Base-by-base conservation (phyloP, 2,888 invertebrate species). In the Lymantria dispar region DNA sequence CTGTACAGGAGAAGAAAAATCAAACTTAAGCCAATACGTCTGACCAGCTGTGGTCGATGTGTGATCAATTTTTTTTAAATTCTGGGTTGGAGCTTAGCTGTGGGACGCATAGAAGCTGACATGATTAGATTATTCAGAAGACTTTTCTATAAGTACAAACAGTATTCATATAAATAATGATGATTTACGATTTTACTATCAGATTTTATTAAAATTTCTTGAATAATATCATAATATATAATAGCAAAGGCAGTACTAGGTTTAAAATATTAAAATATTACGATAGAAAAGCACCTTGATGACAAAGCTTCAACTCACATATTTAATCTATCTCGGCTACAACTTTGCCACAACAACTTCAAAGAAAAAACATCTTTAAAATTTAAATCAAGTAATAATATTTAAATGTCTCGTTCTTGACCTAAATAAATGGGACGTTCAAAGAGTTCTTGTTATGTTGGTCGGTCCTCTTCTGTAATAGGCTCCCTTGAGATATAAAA, bases 401-500 rank as follows among this genome's bases (percentile, higher is more conserved):
- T 65, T 65, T 55, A 65, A 65, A 64, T 62, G 55, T 62, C 54
- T 64, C 64, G 59, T 44, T 42, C 45, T 51, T 65, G 63, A 66
- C 64, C 64, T 36, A 61, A 59, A 66, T 66, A 45, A 45, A 52
- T 58, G 61, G 64, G 51, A 53, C 46, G 42, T 60, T 62, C 49
- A 45, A 50, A 54, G 57, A 59, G 62, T 52, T 64, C 66, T 54
- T 42, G 49, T 62, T 70, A 68, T 53, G 48, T 50, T 74, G 70
- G 77, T 42, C 62, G 63, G 58, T 57, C 48, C 56, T 55, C 68
- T 60, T 53, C 49, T 58, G 76, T 85, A 84, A 86, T 83, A 78
- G 76, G 78, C 76, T 83, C 83, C 79, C 79, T 63, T 66, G 76
- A 80, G 84, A 78, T 75, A 83, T 80, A 80, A 82, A 83, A 80